Base-by-base conservation (phyloP, 1,140 invertebrate genomes). In the Dysdera silvatica region DNA sequence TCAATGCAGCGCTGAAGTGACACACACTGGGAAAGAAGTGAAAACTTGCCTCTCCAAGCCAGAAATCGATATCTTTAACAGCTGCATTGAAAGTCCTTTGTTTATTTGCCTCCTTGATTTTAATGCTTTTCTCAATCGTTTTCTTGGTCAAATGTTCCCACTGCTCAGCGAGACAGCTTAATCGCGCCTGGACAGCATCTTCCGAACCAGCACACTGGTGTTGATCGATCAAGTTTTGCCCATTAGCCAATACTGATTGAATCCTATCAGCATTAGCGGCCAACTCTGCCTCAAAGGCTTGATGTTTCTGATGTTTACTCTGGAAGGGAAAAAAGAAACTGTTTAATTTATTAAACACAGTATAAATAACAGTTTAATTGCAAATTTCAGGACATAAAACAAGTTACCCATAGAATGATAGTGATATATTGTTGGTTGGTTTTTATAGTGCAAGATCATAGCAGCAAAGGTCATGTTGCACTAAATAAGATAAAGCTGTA, bases 11-110 rank as follows among this genome's bases (percentile, higher is more conserved):
- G 12, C 35, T 1, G n/a, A 1, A 37, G 12, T 14, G 12, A 14
- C 12, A n/a, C n/a, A 14, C n/a, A 12, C n/a, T n/a, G n/a, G n/a
- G n/a, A n/a, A n/a, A n/a, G n/a, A n/a, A n/a, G n/a, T n/a, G n/a
- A n/a, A 47, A n/a, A 64, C 68, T 51, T 47, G 97, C 92, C 83
- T 99, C 96, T 67, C 94, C 95, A 29, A 99, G 84, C 97, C 97
- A 99, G 78, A 99, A 99, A 79, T 99, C 97, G 65, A 99, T 85
- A 81, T 99, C 97, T 77, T 99, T 99, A 32, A 99, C 94, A 32
- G 95, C 95, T 63, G 97, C 97, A 77, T 99, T 98, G 79, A 98
- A 99, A 0, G 93, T 96, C 53, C 95, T 84, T 76, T 99, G 96
- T 73, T 97, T 94, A 75, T 98, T 98, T 4, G 97, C 97, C 77